Conservation (phyloP, 2,888 invertebrate species). For the Andrena praecox region DNA sequence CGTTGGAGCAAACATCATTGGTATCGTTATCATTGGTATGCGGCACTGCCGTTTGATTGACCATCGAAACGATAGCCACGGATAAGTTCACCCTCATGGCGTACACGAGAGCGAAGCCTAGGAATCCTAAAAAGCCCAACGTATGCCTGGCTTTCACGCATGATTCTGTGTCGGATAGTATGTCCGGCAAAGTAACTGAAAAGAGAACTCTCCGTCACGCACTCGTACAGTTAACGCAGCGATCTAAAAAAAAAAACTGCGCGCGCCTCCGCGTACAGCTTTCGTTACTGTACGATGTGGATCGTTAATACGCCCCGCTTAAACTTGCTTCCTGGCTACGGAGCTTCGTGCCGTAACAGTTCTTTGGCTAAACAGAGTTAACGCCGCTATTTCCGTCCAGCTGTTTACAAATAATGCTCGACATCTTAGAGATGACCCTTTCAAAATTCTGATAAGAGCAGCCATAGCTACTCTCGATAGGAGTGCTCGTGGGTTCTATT, state of each 20-base stretch:
- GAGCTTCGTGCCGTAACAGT: too few relatives aligned
- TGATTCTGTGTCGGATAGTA: slow-evolving; percentile 87
- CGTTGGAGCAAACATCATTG: slow-evolving; percentile 88
- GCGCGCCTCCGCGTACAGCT: too few relatives aligned
- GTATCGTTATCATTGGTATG: slow-evolving; percentile 85
- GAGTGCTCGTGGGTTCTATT: too few relatives aligned
- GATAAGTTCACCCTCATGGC: slow-evolving; percentile 96
- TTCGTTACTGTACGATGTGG: too few relatives aligned
- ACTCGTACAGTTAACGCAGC: neutral
- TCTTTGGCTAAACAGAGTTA: too few relatives aligned
- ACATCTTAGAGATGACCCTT: too few relatives aligned
- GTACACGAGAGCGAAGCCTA: slow-evolving; percentile 95
- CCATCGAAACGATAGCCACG: slow-evolving; percentile 98
- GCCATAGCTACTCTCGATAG: too few relatives aligned
- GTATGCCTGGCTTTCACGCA: slow-evolving; percentile 91
- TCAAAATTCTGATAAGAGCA: too few relatives aligned
- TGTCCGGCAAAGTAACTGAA: slow-evolving; percentile 67
- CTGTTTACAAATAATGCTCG: too few relatives aligned
- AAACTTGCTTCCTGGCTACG: too few relatives aligned
- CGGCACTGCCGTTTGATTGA: slow-evolving; percentile 90
- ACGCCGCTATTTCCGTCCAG: too few relatives aligned
- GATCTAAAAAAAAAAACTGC: neutral
- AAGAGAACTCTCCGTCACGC: slow-evolving; percentile 38
- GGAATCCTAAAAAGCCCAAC: slow-evolving; percentile 93
- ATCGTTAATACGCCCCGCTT: too few relatives aligned